Evolutionary conservation across 1,140 invertebrate species (phyloP).

Genomic region (Calosoma granatense): DNA sequence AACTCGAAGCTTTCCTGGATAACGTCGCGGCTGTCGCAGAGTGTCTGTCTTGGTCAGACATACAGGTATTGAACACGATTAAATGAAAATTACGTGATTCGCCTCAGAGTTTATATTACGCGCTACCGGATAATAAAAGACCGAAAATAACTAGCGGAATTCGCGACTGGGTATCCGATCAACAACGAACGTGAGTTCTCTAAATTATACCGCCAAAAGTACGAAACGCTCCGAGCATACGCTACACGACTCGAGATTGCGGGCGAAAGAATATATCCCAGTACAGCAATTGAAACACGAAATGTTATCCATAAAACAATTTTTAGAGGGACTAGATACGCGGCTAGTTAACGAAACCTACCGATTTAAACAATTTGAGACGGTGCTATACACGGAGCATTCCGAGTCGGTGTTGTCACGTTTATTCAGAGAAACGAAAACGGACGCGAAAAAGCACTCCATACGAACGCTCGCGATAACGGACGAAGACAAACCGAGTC

Average conservation of each 20-base stretch:
- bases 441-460: neutral
- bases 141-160: neutral
- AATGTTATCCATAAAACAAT: neutral
- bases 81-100: neutral
- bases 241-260: no score
- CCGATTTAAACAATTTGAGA: neutral
- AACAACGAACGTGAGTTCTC: neutral
- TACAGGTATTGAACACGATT: neutral
- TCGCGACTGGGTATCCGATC: neutral
- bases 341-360: no score
- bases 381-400: no score
- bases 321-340: neutral
- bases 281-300: neutral
- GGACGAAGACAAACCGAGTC: no score
- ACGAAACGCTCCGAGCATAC: no score
- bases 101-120: neutral
- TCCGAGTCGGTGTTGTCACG: neutral
- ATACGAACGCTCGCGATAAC: no score
- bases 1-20: neutral
- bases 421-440: neutral
- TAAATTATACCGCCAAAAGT: neutral
- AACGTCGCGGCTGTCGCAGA: neutral
- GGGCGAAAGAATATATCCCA: neutral
- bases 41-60: neutral
- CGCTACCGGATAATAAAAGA: neutral